Evolutionary conservation across 2,113 vertebrate species (phyloP).

Genomic region (Neomonachus schauinslandi): DNA sequence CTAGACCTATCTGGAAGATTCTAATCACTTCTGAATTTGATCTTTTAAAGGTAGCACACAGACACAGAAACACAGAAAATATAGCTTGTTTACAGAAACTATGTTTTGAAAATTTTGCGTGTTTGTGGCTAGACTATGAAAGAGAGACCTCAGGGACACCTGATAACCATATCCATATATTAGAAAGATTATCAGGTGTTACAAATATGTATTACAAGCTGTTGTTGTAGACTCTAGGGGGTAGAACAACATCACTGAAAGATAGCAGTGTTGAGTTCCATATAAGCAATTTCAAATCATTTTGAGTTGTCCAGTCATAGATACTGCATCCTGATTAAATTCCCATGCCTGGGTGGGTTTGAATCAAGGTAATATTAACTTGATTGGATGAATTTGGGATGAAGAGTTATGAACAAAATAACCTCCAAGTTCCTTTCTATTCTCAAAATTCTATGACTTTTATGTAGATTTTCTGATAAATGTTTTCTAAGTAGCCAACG

Average conservation of each 20-base stretch:
- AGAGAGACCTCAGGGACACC: not conserved
- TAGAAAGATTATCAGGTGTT: not conserved
- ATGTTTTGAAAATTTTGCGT: not conserved
- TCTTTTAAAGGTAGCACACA: not conserved
- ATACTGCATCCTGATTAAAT: not conserved
- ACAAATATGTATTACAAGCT: not conserved
- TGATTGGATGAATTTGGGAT: not conserved
- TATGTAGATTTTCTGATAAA: not conserved
- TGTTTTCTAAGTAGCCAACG: not conserved
- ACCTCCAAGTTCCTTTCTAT: not conserved
- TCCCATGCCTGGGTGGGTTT: not conserved
- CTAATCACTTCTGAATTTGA: not conserved
- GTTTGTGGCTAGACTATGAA: not conserved
- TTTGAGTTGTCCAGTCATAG: fast-evolving
- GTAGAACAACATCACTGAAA: not conserved
- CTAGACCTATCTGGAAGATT: not conserved
- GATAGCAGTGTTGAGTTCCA: not conserved
- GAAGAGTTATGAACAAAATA: not conserved
- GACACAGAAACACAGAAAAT: not conserved
- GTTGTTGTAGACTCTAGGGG: not conserved
- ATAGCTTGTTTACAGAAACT: not conserved
- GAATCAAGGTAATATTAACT: not conserved
- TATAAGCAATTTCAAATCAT: not conserved
- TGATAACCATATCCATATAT: not conserved
- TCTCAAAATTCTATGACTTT: not conserved